A percentile compares a stretch with the other conserved stretches of the same genome.
Conservation (phyloP, 2,888 invertebrate species). For the Teleogryllus oceanicus region DNA sequence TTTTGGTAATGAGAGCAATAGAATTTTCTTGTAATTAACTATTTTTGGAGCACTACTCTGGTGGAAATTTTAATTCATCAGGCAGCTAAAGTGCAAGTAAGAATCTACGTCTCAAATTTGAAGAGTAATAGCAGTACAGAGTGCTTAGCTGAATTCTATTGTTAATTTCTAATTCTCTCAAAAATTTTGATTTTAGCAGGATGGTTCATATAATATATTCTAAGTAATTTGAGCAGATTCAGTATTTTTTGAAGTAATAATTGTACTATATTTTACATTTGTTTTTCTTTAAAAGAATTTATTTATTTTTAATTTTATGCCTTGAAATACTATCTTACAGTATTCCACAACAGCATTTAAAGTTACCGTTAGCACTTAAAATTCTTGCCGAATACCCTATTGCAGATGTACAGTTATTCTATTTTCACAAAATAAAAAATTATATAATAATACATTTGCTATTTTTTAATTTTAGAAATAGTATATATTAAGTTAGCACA, state of each 20-base stretch:
- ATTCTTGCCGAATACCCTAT: background rate
- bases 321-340: slow-evolving; percentile 18
- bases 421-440: background rate
- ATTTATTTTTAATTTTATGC: background rate
- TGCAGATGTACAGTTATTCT: background rate
- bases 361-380: slow-evolving; percentile 12
- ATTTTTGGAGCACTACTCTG: no score
- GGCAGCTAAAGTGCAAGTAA: no score
- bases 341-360: slow-evolving; percentile 7
- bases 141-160: no score
- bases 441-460: background rate
- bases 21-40: no score
- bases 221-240: background rate
- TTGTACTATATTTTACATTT: background rate
- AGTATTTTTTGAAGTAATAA: background rate
- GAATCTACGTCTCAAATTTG: no score
- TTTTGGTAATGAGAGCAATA: no score
- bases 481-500: slow-evolving; percentile 2
- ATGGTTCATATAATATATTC: background rate
- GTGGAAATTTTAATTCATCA: no score
- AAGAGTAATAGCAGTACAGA: no score
- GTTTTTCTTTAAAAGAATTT: background rate
- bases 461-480: background rate
- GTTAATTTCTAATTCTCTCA: no score
- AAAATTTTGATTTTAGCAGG: background rate